These are phyloP conservation scores for Calcarius ornatus DNA, from an alignment of 2,113 vertebrate species.

Conservation along the genomic window DNA sequence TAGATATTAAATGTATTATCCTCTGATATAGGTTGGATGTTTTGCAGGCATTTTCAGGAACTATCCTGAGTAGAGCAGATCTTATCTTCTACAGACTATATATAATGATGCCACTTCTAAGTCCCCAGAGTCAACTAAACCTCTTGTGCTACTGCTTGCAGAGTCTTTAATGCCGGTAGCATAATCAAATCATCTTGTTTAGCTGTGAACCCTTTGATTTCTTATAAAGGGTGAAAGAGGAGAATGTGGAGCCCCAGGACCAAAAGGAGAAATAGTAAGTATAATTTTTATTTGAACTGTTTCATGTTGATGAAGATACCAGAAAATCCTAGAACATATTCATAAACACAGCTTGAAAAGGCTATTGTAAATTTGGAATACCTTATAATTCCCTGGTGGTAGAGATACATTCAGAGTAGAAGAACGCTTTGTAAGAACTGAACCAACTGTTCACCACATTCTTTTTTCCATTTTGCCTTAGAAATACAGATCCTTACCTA, in stretches of 20 bases:
- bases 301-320: neutral
- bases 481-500: neutral
- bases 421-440: neutral
- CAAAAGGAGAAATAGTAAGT: constrained; percentile 82
- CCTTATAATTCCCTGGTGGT: neutral
- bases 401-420: neutral
- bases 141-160: neutral
- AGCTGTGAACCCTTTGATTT: neutral
- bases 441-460: neutral
- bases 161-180: neutral
- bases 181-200: neutral
- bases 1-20: neutral
- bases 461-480: neutral
- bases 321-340: neutral
- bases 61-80: neutral
- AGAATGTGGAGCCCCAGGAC: constrained; percentile 83
- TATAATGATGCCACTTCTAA: neutral
- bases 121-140: neutral
- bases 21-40: neutral
- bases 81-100: neutral
- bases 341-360: neutral
- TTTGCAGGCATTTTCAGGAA: neutral
- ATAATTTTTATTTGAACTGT: neutral
- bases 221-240: constrained; percentile 79
- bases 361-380: neutral